These are phyloP conservation scores for Drosophila watanabei DNA, from an alignment of 1,140 invertebrate species.

Conservation along the genomic window DNA sequence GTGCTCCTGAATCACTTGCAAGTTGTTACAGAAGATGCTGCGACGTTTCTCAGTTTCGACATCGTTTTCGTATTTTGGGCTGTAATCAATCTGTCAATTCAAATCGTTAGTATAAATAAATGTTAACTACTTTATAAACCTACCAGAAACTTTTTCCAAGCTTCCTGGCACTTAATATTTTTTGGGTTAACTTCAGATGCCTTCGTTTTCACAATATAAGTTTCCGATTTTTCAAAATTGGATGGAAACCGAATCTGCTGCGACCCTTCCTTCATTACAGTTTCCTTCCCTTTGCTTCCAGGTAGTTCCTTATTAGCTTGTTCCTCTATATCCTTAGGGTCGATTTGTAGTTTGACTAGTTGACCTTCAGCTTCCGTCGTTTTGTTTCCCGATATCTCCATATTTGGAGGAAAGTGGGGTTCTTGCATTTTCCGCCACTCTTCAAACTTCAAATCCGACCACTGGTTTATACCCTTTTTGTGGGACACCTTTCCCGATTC, in stretches of 20 bases:
- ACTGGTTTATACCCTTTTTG: conserved; percentile 52
- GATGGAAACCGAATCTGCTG: too few species aligned
- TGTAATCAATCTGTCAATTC: conserved; percentile 3
- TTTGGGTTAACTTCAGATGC: neutral
- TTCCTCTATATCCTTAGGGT: too few species aligned
- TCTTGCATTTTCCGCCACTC: conserved; percentile 26
- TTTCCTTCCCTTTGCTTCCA: neutral
- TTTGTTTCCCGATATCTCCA: neutral
- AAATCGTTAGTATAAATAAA: neutral
- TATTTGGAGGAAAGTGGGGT: neutral
- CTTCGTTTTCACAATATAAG: too few species aligned
- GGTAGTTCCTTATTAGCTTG: neutral
- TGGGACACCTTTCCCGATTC: conserved; percentile 16
- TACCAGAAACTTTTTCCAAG: conserved; percentile 9
- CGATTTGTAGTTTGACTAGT: too few species aligned
- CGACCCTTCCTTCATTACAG: too few species aligned
- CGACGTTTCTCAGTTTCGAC: conserved; percentile 16
- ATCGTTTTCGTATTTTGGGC: neutral
- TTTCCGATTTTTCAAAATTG: too few species aligned
- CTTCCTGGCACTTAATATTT: neutral
- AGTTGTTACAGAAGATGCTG: conserved; percentile 45
- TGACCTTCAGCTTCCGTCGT: neutral
- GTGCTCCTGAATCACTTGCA: conserved; percentile 35
- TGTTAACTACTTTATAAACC: neutral
- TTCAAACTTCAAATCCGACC: conserved; percentile 37